A percentile compares a stretch with the other conserved stretches of the same genome.
Evolutionary conservation across 23 tunicate genomes (phyloP).

Genomic region (Trididemnum nubilum): DNA sequence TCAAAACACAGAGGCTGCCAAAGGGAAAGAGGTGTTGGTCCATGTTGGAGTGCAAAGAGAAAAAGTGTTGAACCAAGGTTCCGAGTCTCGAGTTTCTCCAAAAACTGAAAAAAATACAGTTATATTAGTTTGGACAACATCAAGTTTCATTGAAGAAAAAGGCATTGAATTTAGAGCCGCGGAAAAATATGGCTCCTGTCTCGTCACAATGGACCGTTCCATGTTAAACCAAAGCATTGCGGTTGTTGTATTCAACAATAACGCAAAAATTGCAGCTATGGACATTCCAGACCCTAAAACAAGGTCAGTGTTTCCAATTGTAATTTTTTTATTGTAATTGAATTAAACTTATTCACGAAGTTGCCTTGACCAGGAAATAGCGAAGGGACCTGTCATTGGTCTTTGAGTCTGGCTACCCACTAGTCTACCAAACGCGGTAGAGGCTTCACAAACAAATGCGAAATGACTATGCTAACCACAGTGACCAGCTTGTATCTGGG

Average conservation of each 20-base stretch:
- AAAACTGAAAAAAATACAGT: too few relatives aligned
- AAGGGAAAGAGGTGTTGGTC: not conserved
- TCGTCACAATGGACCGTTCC: constrained; percentile 44
- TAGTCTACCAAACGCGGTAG: too few relatives aligned
- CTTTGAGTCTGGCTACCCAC: too few relatives aligned
- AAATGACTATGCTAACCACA: too few relatives aligned
- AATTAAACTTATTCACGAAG: too few relatives aligned
- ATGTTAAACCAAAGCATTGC: constrained; percentile 46
- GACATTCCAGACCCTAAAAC: constrained; percentile 46
- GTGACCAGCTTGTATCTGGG: too few relatives aligned
- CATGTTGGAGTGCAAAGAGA: too few relatives aligned
- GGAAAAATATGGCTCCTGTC: constrained; percentile 54
- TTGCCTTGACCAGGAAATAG: too few relatives aligned
- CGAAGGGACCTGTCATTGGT: too few relatives aligned
- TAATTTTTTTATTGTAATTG: not conserved
- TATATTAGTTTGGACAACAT: constrained; percentile 19
- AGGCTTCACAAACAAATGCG: too few relatives aligned
- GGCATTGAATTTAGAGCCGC: constrained; percentile 37
- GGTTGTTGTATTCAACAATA: constrained; percentile 55
- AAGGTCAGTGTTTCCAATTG: constrained; percentile 26
- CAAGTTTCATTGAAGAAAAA: not conserved
- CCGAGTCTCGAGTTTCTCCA: too few relatives aligned
- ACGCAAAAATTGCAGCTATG: not conserved
- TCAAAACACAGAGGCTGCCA: not conserved
- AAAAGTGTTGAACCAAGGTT: too few relatives aligned